phyloP scores from a whole-genome alignment of 2,888 invertebrate species.

The Invenusta paracnida region DNA sequence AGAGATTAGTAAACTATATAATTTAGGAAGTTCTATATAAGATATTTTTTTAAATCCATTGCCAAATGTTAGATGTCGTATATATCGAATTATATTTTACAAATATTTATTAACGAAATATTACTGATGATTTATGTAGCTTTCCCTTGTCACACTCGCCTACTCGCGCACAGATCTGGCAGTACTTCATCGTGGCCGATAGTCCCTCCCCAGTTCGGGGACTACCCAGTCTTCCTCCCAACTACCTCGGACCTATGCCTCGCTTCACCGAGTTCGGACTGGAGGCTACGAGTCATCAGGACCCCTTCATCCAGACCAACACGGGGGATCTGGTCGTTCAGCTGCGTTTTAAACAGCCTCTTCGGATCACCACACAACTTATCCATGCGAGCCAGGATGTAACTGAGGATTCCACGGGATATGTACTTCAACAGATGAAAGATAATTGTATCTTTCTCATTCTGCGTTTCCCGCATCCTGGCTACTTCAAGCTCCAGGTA shows the following conservation, averaged over 20 bases:
- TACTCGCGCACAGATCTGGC: conserved; percentile 42
- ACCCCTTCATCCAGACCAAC: conserved; percentile 57
- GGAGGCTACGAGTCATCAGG: conserved; percentile 52
- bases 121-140: too few relatives aligned
- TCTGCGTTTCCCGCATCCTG: conserved; percentile 52
- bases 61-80: too few relatives aligned
- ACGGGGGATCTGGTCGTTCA: conserved; percentile 48
- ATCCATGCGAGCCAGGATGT: conserved; percentile 49
- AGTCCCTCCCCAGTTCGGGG: conserved; percentile 35
- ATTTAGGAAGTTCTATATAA: too few relatives aligned
- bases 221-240: conserved; percentile 56
- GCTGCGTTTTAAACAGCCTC: conserved; percentile 47
- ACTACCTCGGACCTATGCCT: conserved; percentile 59
- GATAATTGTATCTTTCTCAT: conserved; percentile 52
- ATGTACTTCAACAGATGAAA: conserved; percentile 54
- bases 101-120: too few relatives aligned
- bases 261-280: conserved; percentile 57
- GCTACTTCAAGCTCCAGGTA: conserved; percentile 59
- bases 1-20: too few relatives aligned
- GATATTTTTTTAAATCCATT: too few relatives aligned
- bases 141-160: too few relatives aligned
- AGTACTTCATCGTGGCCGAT: conserved; percentile 34
- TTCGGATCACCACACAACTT: conserved; percentile 59
- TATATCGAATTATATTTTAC: too few relatives aligned
- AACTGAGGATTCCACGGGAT: conserved; percentile 55